phyloP scores from a whole-genome alignment of 1,140 invertebrate species.

The Drosophila tsacasi region DNA sequence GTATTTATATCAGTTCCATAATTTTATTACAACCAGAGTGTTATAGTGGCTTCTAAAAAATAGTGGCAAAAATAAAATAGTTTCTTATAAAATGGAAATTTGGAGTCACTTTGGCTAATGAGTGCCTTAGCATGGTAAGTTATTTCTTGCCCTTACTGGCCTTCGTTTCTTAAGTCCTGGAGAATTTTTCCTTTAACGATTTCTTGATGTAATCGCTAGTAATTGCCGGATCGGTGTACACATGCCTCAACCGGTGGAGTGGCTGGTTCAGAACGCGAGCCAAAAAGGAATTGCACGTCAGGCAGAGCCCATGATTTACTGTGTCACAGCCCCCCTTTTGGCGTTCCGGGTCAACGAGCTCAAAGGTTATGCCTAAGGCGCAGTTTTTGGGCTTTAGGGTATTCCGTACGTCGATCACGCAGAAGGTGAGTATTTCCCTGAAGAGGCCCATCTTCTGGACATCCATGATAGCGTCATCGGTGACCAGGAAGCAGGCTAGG shows the following conservation, averaged over 20 bases:
- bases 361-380: slow-evolving; percentile 58
- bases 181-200: no score
- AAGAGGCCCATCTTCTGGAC: slow-evolving; percentile 54
- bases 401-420: slow-evolving; percentile 63
- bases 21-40: neutral
- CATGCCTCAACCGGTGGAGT: neutral
- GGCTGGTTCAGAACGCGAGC: neutral
- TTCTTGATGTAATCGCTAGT: neutral
- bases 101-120: neutral
- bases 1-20: no score
- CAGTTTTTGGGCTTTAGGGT: slow-evolving; percentile 34
- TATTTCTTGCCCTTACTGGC: neutral
- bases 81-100: neutral
- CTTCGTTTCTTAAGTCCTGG: neutral
- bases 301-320: neutral
- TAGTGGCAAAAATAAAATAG: neutral
- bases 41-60: no score
- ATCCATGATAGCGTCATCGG: slow-evolving; percentile 54
- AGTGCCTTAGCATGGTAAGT: neutral
- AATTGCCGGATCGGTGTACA: neutral
- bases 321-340: slow-evolving; percentile 30
- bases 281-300: neutral
- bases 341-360: slow-evolving; percentile 30
- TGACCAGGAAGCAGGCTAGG: slow-evolving; percentile 65
- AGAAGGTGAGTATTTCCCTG: slow-evolving; percentile 68